Percentiles rank a stretch among this genome's conserved stretches.
Conservation (phyloP, 2,888 invertebrate genomes). For the Tachina grossa region DNA sequence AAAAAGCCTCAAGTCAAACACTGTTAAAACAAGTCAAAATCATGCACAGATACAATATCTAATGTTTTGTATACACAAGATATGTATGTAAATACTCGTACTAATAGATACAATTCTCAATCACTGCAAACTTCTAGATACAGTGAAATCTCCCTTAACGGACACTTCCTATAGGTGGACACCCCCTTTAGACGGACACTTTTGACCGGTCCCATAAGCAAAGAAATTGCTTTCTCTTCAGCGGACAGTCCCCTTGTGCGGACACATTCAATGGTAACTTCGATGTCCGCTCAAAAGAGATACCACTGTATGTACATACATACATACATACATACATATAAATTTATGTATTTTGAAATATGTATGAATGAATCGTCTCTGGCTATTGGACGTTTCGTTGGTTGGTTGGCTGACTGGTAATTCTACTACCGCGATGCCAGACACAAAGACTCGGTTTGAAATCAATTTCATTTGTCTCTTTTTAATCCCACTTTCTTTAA, state of each 20-base stretch:
- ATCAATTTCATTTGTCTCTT: conserved; percentile 55
- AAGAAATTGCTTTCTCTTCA: no score
- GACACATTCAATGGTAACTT: no score
- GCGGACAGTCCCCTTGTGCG: no score
- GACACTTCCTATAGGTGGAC: no score
- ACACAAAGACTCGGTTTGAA: conserved; percentile 53
- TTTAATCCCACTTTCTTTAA: neutral
- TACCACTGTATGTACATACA: no score
- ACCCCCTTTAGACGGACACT: no score
- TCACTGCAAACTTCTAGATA: neutral
- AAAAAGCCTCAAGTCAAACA: conserved; percentile 44
- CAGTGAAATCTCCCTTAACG: no score
- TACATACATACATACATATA: no score
- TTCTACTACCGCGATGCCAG: conserved; percentile 5
- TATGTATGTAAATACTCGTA: neutral
- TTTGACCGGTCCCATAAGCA: no score
- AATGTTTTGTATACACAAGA: neutral
- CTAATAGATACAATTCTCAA: conserved; percentile 18
- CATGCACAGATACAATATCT: conserved; percentile 7
- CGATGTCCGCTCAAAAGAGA: no score
- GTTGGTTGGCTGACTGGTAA: conserved; percentile 3
- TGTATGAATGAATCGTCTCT: conserved; percentile 37
- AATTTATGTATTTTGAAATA: conserved; percentile 13
- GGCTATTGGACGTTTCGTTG: no score
- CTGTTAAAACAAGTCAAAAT: conserved; percentile 3